Base-by-base conservation (phyloP, 2,888 invertebrate genomes). In the Poecilobothrus nobilitatus region DNA sequence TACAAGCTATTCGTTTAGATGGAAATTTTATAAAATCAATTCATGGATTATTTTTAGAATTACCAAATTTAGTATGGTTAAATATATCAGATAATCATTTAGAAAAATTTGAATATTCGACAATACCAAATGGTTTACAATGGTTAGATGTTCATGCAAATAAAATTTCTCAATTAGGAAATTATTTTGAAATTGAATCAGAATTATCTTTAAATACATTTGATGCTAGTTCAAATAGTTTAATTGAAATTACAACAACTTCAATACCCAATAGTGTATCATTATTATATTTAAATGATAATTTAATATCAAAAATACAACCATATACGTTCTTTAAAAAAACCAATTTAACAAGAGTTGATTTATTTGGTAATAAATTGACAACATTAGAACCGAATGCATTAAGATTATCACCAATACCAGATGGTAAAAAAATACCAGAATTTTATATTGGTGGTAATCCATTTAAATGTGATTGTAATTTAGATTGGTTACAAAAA, bases 371-470 rank as follows among this genome's bases (percentile, higher is more conserved):
- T 78, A 95, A 95, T 86, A 91, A 92, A 81, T 91, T 95, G 78
- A 90, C 91, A 76, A 91, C 91, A 76, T 88, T 95, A 87, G 94
- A 95, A 82, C 87, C 94, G 77, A 94, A 92, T 82, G 93, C 95
- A 71, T 84, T 95, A 73, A 86, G 92, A 72, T 84, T 95, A 76
- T 89, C 91, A 74, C 91, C 91, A 72, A 91, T 94, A 73, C 89
- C 91, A 76, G 88, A 88, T 73, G 89, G 89, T 75, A 87, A 89
- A 74, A 86, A 88, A 73, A 85, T 94, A 74, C 94, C 95, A 67
- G 92, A 94, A 83, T 94, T 95, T 84, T 94, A 92, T 83, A 91
- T 96, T 74, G 94, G 93, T 67, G 93, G 92, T 74, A 97, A 97
- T 85, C 95, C 95, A 68, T 94, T 95, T 81, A 90, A 92, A 76